Conservation (phyloP, 2,113 vertebrate genomes). For the Emydura subglobosa region DNA sequence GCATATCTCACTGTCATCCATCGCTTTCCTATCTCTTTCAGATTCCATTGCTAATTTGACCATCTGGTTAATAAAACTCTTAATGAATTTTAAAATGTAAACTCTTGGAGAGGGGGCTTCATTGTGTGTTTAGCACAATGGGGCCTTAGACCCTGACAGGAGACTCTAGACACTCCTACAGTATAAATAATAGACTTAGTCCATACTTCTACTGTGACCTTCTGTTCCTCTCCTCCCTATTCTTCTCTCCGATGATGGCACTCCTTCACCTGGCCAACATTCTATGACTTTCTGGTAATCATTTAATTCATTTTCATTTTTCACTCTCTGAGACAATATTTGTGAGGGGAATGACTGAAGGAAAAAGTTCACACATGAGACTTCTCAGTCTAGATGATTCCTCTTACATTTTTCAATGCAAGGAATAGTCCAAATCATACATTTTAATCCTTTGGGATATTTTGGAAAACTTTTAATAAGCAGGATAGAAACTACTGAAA, state of each 20-base stretch:
- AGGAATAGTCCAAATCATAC: background rate
- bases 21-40: background rate
- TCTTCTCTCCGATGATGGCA: background rate
- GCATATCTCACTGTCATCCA: background rate
- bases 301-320: background rate
- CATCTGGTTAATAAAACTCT: background rate
- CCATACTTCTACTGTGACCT: background rate
- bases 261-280: background rate
- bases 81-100: background rate
- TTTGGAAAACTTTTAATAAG: background rate
- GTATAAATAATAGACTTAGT: background rate
- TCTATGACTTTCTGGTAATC: background rate
- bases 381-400: background rate
- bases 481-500: background rate
- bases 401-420: background rate
- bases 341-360: background rate
- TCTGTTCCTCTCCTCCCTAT: accelerated
- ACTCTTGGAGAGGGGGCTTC: background rate
- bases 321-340: accelerated
- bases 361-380: background rate
- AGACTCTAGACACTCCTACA: background rate
- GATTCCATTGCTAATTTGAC: background rate
- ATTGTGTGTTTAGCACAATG: background rate
- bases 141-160: background rate
- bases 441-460: background rate